A percentile compares a stretch with the other conserved stretches of the same genome.
Evolutionary conservation across 2,888 invertebrate species (phyloP).

Genomic region (Pachycephus smyrnensis): DNA sequence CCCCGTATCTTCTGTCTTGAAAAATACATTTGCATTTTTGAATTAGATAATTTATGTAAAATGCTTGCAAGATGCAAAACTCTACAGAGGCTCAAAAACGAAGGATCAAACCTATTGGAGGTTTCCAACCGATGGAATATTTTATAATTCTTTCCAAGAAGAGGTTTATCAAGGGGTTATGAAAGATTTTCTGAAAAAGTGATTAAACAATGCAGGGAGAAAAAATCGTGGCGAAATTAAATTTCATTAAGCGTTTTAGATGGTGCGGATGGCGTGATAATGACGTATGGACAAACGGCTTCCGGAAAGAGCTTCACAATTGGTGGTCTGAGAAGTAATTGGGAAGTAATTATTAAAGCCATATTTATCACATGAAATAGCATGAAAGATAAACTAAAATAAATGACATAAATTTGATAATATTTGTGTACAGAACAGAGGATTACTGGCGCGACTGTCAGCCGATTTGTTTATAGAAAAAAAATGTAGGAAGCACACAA

Average conservation of each 20-base stretch:
- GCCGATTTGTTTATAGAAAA: slow-evolving; percentile 57
- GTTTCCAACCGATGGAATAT: slow-evolving; percentile 63
- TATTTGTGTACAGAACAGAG: slow-evolving; percentile 62
- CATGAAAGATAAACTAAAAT: background rate
- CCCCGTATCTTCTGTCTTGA: background rate
- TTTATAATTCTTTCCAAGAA: slow-evolving; percentile 60
- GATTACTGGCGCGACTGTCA: slow-evolving; percentile 62
- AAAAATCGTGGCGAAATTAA: slow-evolving; percentile 10
- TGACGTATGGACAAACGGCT: slow-evolving; percentile 66
- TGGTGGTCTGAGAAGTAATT: slow-evolving; percentile 39
- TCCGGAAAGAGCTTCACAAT: slow-evolving; percentile 54
- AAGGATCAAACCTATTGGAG: slow-evolving; percentile 61
- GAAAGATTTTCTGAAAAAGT: slow-evolving; percentile 60
- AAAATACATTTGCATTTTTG: background rate
- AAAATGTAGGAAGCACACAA: slow-evolving; percentile 42
- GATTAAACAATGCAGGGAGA: slow-evolving; percentile 26
- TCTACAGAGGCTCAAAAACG: slow-evolving; percentile 26
- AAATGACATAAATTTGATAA: background rate
- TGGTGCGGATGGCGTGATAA: slow-evolving; percentile 58
- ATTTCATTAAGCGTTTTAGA: slow-evolving; percentile 52
- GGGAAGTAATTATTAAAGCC: slow-evolving; percentile 35
- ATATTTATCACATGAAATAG: background rate
- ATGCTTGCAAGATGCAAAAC: slow-evolving; percentile 54
- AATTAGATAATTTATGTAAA: slow-evolving; percentile 59
- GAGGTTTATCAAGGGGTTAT: slow-evolving; percentile 57